A percentile compares a stretch with the other conserved stretches of the same genome.
Conservation (phyloP, 2,888 invertebrate genomes). For the Drosophila histrio region DNA sequence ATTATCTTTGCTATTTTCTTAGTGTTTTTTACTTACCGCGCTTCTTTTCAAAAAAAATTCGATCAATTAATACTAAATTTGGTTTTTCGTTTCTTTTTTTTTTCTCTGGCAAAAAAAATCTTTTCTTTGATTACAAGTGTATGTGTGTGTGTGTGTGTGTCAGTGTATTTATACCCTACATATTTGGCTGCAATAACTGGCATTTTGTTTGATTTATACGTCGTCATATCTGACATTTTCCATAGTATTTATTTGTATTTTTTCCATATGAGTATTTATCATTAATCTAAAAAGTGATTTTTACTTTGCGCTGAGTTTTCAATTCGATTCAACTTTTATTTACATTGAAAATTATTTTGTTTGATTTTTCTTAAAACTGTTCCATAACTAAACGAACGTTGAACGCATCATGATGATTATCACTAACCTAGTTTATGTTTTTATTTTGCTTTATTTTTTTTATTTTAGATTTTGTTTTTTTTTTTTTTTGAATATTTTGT, state of each 20-base stretch:
- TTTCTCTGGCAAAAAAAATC: slow-evolving; percentile 44
- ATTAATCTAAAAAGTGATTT: slow-evolving; percentile 45
- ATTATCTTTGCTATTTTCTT: slow-evolving; percentile 35
- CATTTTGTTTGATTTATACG: slow-evolving; percentile 48
- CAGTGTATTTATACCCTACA: slow-evolving; percentile 14
- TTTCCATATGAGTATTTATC: slow-evolving; percentile 32
- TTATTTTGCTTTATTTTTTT: background rate
- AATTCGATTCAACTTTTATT: slow-evolving; percentile 58
- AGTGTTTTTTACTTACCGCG: slow-evolving; percentile 53
- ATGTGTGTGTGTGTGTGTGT: slow-evolving; percentile 10
- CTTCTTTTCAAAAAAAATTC: slow-evolving; percentile 41
- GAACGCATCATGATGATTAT: slow-evolving; percentile 75
- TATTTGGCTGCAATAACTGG: slow-evolving; percentile 30
- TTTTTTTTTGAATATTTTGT: slow-evolving; percentile 1
- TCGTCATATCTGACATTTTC: slow-evolving; percentile 38
- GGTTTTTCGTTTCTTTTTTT: slow-evolving; percentile 35
- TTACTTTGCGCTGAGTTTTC: slow-evolving; percentile 19
- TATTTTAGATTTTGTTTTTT: background rate
- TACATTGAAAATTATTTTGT: slow-evolving; percentile 59
- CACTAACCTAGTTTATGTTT: slow-evolving; percentile 66
- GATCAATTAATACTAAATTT: slow-evolving; percentile 43
- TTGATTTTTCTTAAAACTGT: slow-evolving; percentile 46
- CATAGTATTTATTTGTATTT: slow-evolving; percentile 10
- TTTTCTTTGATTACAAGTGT: slow-evolving; percentile 40
- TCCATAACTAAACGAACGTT: slow-evolving; percentile 75